phyloP scores from a whole-genome alignment of 2,888 invertebrate species.

The Cybosia mesomella region DNA sequence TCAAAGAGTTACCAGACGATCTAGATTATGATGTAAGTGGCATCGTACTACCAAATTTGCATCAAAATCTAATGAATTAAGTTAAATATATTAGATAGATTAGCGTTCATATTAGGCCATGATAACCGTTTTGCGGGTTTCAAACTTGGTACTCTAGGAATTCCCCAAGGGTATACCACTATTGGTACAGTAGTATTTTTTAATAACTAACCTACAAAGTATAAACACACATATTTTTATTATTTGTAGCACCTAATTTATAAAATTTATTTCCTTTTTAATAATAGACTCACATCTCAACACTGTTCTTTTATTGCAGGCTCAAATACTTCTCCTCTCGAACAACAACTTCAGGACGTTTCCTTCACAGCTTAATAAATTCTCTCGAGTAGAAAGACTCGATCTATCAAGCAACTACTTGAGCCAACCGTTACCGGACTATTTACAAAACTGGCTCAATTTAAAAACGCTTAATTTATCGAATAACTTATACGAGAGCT shows the following conservation, averaged over 20 bases:
- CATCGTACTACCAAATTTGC: background rate
- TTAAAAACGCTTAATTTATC: slow-evolving; percentile 87
- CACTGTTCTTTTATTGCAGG: slow-evolving; percentile 79
- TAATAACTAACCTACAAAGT: too few species aligned
- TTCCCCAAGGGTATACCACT: too few species aligned
- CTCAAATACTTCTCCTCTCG: slow-evolving; percentile 88
- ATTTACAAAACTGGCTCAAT: slow-evolving; percentile 79
- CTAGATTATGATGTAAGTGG: slow-evolving; percentile 72
- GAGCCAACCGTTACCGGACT: slow-evolving; percentile 72
- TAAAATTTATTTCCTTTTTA: background rate
- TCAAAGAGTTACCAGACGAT: slow-evolving; percentile 73
- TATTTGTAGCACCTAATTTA: background rate
- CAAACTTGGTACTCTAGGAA: too few species aligned
- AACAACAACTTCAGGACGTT: slow-evolving; percentile 87
- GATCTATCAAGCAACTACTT: slow-evolving; percentile 85
- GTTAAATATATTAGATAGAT: too few species aligned
- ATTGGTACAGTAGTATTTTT: too few species aligned
- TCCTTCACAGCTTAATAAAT: slow-evolving; percentile 82
- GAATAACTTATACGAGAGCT: slow-evolving; percentile 83
- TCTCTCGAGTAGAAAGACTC: slow-evolving; percentile 81
- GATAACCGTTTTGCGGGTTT: too few species aligned
- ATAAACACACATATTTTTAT: too few species aligned
- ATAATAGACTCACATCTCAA: background rate
- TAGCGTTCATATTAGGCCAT: too few species aligned
- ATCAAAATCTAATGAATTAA: background rate